Evolutionary conservation across 2,797 vertebrate genomes (phyloP).

Genomic region (Ambastaia sidthimunki): DNA sequence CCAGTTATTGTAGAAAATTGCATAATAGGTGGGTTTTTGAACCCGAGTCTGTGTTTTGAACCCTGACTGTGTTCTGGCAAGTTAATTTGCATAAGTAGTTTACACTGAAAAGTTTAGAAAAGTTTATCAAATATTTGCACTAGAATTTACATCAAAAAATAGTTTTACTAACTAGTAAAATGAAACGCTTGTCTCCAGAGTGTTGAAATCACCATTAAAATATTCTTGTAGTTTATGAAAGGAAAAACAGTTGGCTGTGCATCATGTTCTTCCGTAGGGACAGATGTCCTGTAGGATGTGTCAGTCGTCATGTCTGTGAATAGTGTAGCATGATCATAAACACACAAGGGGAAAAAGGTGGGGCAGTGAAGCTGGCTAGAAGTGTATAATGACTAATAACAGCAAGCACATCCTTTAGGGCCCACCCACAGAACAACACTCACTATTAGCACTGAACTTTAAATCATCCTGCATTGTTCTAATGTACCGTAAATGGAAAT

Average conservation of each 20-base stretch:
- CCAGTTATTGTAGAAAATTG: no score
- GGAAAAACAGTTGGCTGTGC: neutral
- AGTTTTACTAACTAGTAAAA: neutral
- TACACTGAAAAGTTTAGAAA: no score
- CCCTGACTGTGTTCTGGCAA: neutral
- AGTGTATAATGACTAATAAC: slow-evolving; percentile 29
- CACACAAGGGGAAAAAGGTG: neutral
- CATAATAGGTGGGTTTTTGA: no score
- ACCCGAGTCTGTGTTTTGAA: no score
- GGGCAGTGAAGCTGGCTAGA: slow-evolving; percentile 26
- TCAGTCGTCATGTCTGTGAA: slow-evolving; percentile 47
- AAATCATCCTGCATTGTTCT: slow-evolving; percentile 8
- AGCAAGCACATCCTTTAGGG: slow-evolving; percentile 29
- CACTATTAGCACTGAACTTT: slow-evolving; percentile 25
- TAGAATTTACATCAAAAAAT: no score
- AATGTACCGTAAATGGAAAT: slow-evolving; percentile 7
- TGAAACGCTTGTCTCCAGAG: neutral
- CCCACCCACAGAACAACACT: neutral
- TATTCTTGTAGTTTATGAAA: neutral
- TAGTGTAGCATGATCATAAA: slow-evolving; percentile 58
- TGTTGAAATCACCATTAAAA: neutral
- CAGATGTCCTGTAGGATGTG: slow-evolving; percentile 64
- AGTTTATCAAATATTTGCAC: no score
- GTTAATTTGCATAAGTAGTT: neutral
- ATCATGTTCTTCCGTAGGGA: slow-evolving; percentile 16